A percentile compares a stretch with the other conserved stretches of the same genome.
Conservation (phyloP, 2,888 invertebrate genomes). For the Graphium colonna region DNA sequence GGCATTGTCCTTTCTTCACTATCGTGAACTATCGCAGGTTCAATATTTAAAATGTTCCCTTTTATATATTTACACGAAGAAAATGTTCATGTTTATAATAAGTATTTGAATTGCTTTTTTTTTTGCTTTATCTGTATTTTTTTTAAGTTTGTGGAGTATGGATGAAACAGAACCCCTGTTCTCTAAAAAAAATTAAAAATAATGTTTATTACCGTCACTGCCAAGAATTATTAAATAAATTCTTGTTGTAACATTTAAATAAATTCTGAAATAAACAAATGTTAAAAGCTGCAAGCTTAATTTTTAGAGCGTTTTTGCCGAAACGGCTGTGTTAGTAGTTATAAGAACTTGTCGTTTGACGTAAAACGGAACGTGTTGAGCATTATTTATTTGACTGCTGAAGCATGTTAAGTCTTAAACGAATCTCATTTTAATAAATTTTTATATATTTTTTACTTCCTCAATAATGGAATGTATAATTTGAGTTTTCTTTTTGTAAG, state of each 20-base stretch:
- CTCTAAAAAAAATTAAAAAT: no score
- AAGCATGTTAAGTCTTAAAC: slow-evolving; percentile 30
- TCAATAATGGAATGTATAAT: not conserved
- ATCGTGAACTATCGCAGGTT: no score
- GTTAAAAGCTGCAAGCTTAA: not conserved
- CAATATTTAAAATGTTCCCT: no score
- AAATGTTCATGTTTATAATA: no score
- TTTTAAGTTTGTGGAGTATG: no score
- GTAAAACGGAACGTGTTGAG: not conserved
- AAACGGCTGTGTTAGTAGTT: not conserved
- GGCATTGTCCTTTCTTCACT: no score
- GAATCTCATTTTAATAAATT: slow-evolving; percentile 37
- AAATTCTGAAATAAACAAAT: not conserved
- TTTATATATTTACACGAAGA: no score
- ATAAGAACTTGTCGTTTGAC: not conserved
- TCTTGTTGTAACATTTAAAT: not conserved
- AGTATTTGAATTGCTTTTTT: no score
- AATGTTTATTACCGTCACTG: no score
- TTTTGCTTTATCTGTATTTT: no score
- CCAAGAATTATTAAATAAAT: not conserved
- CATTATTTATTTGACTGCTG: slow-evolving; percentile 16
- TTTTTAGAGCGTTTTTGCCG: not conserved
- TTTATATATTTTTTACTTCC: not conserved
- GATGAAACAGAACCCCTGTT: no score
- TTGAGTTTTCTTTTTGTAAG: no score